Percentiles rank a stretch among this genome's conserved stretches.
phyloP scores from a whole-genome alignment of 2,113 vertebrate genomes.

The Regulus satrapa region DNA sequence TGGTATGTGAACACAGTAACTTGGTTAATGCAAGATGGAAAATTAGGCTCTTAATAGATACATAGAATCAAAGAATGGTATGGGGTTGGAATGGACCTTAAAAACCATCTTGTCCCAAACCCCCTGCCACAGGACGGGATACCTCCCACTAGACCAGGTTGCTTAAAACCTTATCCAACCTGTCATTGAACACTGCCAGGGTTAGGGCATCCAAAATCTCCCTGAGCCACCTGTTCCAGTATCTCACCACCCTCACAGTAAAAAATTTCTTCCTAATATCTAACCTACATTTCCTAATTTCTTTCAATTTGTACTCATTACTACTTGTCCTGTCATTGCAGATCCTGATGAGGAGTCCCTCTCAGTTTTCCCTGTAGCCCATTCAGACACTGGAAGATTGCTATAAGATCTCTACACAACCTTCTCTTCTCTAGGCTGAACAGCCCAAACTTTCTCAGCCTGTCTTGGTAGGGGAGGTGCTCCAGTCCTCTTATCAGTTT shows the following conservation, averaged over 20 bases:
- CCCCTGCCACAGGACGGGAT: neutral
- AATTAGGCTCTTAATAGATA: neutral
- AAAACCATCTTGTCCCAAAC: neutral
- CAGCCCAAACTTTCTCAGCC: neutral
- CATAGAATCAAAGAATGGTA: neutral
- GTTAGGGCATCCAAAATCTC: neutral
- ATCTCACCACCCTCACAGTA: neutral
- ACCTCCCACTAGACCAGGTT: neutral
- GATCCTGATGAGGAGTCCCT: neutral
- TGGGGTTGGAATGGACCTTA: neutral
- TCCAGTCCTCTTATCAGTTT: neutral
- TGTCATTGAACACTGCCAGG: neutral
- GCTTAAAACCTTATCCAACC: neutral
- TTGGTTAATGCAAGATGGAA: neutral
- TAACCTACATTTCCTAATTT: neutral
- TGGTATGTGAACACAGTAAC: conserved; percentile 14
- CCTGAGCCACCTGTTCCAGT: neutral
- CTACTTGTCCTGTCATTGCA: neutral
- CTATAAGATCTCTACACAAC: neutral
- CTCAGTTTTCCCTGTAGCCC: neutral
- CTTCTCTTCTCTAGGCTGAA: neutral
- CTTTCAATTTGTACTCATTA: neutral
- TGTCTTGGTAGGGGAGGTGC: neutral
- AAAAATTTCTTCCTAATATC: neutral
- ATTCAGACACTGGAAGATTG: neutral